These are phyloP conservation scores for Spilogale gracilis DNA, from an alignment of 2,113 vertebrate species.

Conservation along the genomic window DNA sequence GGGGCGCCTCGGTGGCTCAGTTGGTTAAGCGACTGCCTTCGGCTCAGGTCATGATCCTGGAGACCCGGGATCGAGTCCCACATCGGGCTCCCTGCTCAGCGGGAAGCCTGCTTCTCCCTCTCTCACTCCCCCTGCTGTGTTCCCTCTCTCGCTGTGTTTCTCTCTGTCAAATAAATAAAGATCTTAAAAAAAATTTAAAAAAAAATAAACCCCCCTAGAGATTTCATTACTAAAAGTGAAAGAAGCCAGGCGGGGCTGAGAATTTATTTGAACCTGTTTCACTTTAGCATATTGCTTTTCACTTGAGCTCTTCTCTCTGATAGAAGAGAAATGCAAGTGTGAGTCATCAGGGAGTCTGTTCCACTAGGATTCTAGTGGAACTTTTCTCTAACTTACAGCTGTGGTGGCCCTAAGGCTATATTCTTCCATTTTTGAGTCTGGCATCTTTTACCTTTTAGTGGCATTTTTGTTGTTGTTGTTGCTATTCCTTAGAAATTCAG, in stretches of 20 bases:
- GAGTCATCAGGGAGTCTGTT: background rate
- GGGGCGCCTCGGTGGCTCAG: too few species aligned
- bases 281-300: background rate
- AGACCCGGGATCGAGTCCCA: too few species aligned
- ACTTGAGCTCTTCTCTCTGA: background rate
- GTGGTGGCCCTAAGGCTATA: background rate
- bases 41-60: too few species aligned
- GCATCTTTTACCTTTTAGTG: background rate
- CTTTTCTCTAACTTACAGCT: background rate
- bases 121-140: too few species aligned
- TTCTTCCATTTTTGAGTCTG: background rate
- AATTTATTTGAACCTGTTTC: conserved; percentile 17
- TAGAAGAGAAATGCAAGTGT: background rate
- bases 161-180: too few species aligned
- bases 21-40: too few species aligned
- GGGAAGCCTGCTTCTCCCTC: too few species aligned
- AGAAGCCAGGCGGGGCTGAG: background rate
- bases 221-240: conserved; percentile 1
- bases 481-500: background rate
- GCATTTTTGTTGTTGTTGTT: background rate
- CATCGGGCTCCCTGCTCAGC: too few species aligned
- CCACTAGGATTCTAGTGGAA: background rate
- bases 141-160: too few species aligned
- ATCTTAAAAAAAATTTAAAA: too few species aligned
- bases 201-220: background rate